A percentile compares a stretch with the other conserved stretches of the same genome.
phyloP scores from a whole-genome alignment of 2,797 vertebrate species.

The Melanogrammus aeglefinus region DNA sequence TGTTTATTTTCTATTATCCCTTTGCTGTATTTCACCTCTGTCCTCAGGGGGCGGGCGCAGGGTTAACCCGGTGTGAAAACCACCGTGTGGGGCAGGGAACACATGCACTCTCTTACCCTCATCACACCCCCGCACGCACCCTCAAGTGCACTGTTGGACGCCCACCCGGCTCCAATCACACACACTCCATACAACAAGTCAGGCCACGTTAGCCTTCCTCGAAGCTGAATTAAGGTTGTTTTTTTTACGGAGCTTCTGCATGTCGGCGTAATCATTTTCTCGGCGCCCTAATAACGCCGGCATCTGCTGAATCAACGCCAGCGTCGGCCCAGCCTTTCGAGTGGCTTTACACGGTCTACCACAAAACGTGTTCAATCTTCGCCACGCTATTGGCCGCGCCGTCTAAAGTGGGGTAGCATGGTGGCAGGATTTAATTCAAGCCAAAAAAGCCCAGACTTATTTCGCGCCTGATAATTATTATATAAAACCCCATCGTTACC shows the following conservation, averaged over 20 bases:
- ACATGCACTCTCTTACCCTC: too few species aligned
- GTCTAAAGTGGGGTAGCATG: conserved; percentile 39
- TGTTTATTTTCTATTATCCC: conserved; percentile 36
- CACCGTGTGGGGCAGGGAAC: not conserved
- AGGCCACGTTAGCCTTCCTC: not conserved
- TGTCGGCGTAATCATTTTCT: not conserved
- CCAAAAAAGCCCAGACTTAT: conserved; percentile 53
- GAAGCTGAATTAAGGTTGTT: too few species aligned
- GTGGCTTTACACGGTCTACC: conserved; percentile 15
- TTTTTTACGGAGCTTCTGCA: too few species aligned
- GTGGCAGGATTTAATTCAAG: conserved; percentile 51
- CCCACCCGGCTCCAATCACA: not conserved
- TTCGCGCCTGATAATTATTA: conserved; percentile 68
- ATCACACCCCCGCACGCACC: not conserved
- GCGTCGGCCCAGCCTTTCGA: not conserved
- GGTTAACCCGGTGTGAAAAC: conserved; percentile 21
- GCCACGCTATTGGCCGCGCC: conserved; percentile 15
- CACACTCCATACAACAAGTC: conserved; percentile 9
- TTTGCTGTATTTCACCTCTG: conserved; percentile 11
- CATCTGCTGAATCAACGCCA: not conserved
- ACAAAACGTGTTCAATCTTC: conserved; percentile 8
- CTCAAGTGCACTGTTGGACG: not conserved
- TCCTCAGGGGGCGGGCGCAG: conserved; percentile 13
- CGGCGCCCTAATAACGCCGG: not conserved
- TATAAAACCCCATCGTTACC: conserved; percentile 55